Percentiles rank a stretch among this genome's conserved stretches.
Evolutionary conservation across 2,888 invertebrate genomes (phyloP).

Genomic region (Hymenopus coronatus): DNA sequence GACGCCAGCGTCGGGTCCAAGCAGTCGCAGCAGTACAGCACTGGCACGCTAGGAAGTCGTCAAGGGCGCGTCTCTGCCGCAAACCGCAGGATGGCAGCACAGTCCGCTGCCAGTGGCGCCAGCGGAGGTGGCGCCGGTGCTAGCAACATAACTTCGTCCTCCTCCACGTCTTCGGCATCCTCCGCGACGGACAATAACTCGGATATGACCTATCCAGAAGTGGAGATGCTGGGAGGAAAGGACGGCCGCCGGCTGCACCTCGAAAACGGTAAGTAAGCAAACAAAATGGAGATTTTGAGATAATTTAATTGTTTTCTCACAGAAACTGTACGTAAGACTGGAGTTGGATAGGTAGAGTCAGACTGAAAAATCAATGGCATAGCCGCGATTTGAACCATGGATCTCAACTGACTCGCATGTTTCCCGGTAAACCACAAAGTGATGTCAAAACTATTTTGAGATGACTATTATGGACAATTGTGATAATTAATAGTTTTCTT

Average conservation of each 20-base stretch:
- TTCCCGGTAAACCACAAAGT: too few species aligned
- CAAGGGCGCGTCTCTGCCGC: slow-evolving; percentile 4
- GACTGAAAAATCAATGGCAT: too few species aligned
- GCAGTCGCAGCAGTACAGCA: slow-evolving; percentile 15
- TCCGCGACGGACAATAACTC: slow-evolving; percentile 41
- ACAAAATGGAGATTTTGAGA: too few species aligned
- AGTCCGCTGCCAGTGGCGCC: neutral
- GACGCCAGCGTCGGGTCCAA: slow-evolving; percentile 27
- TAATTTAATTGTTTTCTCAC: too few species aligned
- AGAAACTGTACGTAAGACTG: too few species aligned
- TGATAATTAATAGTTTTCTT: too few species aligned
- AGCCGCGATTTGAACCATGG: too few species aligned
- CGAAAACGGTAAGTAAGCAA: slow-evolving; percentile 36
- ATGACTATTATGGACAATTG: too few species aligned
- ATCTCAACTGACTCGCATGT: too few species aligned
- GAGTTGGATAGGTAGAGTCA: too few species aligned
- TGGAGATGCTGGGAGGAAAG: slow-evolving; percentile 34
- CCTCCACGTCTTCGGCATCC: slow-evolving; percentile 36
- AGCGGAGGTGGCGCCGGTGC: neutral
- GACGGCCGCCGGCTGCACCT: slow-evolving; percentile 36
- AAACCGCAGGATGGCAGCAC: slow-evolving; percentile 1
- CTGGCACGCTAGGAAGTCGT: slow-evolving; percentile 25
- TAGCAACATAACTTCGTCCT: slow-evolving; percentile 22
- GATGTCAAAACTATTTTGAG: too few species aligned
- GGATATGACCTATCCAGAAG: slow-evolving; percentile 41